Evolutionary conservation across 1,140 invertebrate species (phyloP).

Genomic region (Tenebrio molitor): DNA sequence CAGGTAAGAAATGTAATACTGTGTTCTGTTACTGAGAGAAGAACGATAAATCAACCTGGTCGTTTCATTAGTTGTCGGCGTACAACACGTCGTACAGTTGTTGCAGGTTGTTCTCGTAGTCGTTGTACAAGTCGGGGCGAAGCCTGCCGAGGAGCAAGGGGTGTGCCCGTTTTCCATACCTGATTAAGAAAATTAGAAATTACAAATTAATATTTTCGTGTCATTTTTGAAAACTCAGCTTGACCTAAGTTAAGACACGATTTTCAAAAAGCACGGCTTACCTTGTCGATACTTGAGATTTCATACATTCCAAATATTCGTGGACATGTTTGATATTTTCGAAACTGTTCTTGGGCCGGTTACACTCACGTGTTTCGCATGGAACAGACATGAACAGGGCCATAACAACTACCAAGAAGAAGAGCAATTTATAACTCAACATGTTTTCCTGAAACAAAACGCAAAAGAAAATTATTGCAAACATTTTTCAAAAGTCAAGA

Average conservation of each 20-base stretch:
- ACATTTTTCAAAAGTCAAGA: background rate
- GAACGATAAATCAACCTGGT: too few species aligned
- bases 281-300: slow-evolving; percentile 13
- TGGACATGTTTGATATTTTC: slow-evolving; percentile 17
- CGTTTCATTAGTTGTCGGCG: slow-evolving; percentile 1
- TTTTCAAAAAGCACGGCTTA: too few species aligned
- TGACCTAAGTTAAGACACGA: too few species aligned
- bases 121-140: slow-evolving; percentile 10
- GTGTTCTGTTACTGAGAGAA: slow-evolving; percentile 15
- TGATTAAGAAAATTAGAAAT: background rate
- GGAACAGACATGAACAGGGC: background rate
- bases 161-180: slow-evolving; percentile 25
- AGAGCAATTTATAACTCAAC: background rate
- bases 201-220: too few species aligned
- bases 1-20: slow-evolving; percentile 12
- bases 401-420: background rate
- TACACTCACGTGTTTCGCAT: background rate
- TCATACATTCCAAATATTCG: slow-evolving; percentile 13
- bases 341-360: slow-evolving; percentile 19
- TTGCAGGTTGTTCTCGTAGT: slow-evolving; percentile 22
- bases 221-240: too few species aligned
- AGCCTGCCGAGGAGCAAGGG: background rate
- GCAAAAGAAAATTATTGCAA: background rate
- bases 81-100: slow-evolving; percentile 11
- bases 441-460: slow-evolving; percentile 5